A percentile compares a stretch with the other conserved stretches of the same genome.
These are phyloP conservation scores for Shinisaurus crocodilurus DNA, from an alignment of 2,113 vertebrate species.

Conservation along the genomic window DNA sequence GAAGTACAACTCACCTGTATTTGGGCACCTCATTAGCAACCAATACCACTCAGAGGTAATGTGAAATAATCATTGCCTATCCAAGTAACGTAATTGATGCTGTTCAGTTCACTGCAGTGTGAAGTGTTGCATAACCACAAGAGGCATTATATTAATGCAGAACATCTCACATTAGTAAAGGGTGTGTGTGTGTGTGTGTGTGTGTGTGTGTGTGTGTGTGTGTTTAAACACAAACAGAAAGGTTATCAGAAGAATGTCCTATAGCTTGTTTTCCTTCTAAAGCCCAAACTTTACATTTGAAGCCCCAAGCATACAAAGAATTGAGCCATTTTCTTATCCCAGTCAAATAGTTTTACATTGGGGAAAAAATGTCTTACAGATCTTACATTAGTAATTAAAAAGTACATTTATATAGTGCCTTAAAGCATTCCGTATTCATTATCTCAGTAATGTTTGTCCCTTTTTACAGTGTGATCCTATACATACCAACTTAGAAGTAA, in stretches of 20 bases:
- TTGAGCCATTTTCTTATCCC: not conserved
- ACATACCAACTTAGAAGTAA: too few relatives aligned
- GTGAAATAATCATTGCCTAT: not conserved
- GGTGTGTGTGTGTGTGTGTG: not conserved
- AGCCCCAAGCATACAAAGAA: not conserved
- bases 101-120: slow-evolving; percentile 12
- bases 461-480: not conserved
- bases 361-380: not conserved
- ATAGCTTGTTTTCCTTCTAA: not conserved
- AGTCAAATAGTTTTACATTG: not conserved
- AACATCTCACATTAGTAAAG: not conserved
- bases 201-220: not conserved
- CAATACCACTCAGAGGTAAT: not conserved
- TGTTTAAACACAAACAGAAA: not conserved
- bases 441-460: not conserved
- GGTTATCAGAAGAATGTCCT: not conserved
- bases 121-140: slow-evolving; percentile 16
- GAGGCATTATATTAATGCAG: not conserved
- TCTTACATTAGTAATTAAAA: too few relatives aligned
- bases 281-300: not conserved
- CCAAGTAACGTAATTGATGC: slow-evolving; percentile 24
- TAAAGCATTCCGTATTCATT: too few relatives aligned
- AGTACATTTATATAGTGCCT: too few relatives aligned
- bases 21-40: not conserved
- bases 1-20: not conserved